These are phyloP conservation scores for Cinclus cinclus DNA, from an alignment of 2,113 vertebrate genomes.

Conservation along the genomic window DNA sequence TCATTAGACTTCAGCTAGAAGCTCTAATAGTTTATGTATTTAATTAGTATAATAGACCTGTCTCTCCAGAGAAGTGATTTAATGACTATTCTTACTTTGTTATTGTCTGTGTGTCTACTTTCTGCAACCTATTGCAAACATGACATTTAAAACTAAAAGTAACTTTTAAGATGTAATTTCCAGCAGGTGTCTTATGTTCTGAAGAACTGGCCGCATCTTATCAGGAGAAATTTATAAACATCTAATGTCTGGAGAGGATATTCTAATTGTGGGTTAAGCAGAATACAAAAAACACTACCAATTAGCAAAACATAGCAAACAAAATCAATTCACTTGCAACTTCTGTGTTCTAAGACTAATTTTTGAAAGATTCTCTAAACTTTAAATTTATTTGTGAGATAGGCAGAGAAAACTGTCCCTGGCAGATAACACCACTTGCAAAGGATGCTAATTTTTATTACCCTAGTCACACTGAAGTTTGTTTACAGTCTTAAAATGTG, in stretches of 20 bases:
- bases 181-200: background rate
- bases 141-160: background rate
- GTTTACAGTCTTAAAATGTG: background rate
- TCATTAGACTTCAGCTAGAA: background rate
- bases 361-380: background rate
- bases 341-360: background rate
- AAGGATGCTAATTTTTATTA: background rate
- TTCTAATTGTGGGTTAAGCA: background rate
- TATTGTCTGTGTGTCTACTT: background rate
- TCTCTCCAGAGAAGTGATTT: background rate
- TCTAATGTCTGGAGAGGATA: background rate
- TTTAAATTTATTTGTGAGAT: background rate
- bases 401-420: background rate
- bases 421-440: background rate
- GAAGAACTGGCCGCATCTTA: background rate
- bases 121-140: background rate
- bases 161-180: background rate
- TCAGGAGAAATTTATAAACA: background rate
- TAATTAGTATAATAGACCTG: background rate
- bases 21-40: background rate
- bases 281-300: background rate
- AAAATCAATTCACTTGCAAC: background rate
- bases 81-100: background rate
- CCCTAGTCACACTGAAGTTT: background rate
- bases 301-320: background rate